Conservation (phyloP, 2,797 vertebrate species). For the Glyptemys insculpta region DNA sequence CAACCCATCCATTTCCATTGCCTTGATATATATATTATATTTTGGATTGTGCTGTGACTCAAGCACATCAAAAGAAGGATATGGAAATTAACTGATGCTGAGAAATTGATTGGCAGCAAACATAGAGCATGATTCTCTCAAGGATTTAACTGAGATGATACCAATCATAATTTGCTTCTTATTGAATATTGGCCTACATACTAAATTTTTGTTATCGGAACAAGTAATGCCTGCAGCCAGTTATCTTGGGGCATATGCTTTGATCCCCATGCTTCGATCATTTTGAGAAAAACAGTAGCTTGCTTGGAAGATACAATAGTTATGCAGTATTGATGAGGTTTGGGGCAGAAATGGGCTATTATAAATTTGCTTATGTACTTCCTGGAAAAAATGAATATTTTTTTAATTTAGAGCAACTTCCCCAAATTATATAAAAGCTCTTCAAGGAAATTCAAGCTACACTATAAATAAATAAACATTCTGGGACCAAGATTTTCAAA, state of each 20-base stretch:
- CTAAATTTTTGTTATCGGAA: neutral
- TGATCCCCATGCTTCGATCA: neutral
- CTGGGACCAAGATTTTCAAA: neutral
- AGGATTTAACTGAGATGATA: neutral
- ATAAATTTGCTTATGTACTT: constrained; percentile 5
- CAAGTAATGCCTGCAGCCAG: neutral
- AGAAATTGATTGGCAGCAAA: constrained; percentile 6
- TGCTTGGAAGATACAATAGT: neutral
- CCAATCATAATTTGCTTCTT: neutral
- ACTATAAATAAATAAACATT: neutral
- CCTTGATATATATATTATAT: neutral
- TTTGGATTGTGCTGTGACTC: constrained; percentile 24
- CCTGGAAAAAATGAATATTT: neutral
- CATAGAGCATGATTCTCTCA: neutral
- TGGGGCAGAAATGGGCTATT: neutral
- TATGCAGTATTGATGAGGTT: neutral
- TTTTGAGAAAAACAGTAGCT: neutral
- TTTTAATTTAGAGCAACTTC: neutral
- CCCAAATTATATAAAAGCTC: neutral
- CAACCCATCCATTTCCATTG: constrained; percentile 17
- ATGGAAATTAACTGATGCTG: neutral
- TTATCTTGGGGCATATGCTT: neutral
- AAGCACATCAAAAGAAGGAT: neutral
- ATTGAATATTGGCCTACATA: constrained; percentile 23
- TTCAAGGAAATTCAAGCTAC: neutral